Conservation (phyloP, 2,797 vertebrate species). For the Otus scops region DNA sequence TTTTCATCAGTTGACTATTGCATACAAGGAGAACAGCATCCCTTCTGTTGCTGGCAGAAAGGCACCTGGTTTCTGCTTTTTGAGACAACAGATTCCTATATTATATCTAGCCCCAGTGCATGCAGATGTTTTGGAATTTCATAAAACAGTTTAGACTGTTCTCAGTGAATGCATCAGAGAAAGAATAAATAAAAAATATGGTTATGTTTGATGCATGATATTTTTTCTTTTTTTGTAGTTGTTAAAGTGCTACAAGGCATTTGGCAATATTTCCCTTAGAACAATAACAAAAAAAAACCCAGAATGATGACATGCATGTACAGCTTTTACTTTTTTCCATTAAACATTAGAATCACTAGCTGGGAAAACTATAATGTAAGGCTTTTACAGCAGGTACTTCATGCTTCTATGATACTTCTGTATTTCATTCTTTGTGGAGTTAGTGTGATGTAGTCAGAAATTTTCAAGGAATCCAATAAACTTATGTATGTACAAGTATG, state of each 20-base stretch:
- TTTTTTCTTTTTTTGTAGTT: background rate
- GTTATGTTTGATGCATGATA: background rate
- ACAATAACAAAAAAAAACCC: background rate
- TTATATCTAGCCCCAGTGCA: background rate
- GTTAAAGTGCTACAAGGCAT: background rate
- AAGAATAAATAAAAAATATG: background rate
- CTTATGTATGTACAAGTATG: background rate
- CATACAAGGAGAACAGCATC: background rate
- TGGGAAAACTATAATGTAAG: background rate
- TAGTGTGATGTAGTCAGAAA: background rate
- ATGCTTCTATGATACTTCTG: background rate
- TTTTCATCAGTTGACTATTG: background rate
- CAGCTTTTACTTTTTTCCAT: background rate
- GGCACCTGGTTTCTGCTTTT: background rate
- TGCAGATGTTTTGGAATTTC: background rate
- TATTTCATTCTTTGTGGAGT: background rate
- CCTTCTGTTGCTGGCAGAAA: background rate
- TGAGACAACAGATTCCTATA: background rate
- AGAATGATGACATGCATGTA: background rate
- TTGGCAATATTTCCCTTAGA: background rate
- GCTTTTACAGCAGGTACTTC: background rate
- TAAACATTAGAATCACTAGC: background rate
- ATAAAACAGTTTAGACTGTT: background rate
- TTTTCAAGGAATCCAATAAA: background rate
- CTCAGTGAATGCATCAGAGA: background rate